A percentile compares a stretch with the other conserved stretches of the same genome.
Conservation (phyloP, 2,113 vertebrate genomes). For the Numenius arquata region DNA sequence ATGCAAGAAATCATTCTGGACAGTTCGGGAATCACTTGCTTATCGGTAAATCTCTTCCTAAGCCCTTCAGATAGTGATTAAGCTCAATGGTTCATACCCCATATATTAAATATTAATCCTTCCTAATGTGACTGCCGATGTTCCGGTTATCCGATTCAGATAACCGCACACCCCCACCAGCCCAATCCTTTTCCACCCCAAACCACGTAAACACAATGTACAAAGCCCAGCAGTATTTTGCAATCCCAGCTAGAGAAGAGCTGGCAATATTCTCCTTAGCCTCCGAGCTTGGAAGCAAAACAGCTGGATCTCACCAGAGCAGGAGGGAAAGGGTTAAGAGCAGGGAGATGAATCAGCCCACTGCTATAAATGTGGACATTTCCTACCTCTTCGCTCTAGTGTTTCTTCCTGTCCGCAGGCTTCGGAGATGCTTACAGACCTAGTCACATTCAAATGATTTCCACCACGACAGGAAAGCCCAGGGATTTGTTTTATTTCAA, state of each 20-base stretch:
- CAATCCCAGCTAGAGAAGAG: neutral
- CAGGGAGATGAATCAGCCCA: neutral
- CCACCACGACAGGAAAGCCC: neutral
- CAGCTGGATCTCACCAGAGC: neutral
- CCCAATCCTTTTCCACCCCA: neutral
- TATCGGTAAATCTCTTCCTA: neutral
- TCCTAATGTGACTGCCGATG: neutral
- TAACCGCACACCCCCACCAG: neutral
- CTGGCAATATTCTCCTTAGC: accelerated
- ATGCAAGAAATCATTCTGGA: neutral
- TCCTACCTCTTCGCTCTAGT: constrained; percentile 16
- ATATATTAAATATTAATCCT: constrained; percentile 47
- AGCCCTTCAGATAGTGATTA: constrained; percentile 22
- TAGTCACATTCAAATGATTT: neutral
- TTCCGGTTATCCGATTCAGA: neutral
- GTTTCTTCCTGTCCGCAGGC: constrained; percentile 1
- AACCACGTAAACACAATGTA: neutral
- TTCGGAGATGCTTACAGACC: neutral
- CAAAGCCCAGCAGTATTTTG: neutral
- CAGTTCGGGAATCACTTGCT: neutral
- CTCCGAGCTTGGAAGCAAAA: neutral
- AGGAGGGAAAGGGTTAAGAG: constrained; percentile 21
- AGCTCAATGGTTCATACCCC: neutral
- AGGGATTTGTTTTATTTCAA: neutral
- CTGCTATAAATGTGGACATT: neutral